Conservation (phyloP, 2,797 vertebrate genomes). For the Monodelphis domestica region DNA sequence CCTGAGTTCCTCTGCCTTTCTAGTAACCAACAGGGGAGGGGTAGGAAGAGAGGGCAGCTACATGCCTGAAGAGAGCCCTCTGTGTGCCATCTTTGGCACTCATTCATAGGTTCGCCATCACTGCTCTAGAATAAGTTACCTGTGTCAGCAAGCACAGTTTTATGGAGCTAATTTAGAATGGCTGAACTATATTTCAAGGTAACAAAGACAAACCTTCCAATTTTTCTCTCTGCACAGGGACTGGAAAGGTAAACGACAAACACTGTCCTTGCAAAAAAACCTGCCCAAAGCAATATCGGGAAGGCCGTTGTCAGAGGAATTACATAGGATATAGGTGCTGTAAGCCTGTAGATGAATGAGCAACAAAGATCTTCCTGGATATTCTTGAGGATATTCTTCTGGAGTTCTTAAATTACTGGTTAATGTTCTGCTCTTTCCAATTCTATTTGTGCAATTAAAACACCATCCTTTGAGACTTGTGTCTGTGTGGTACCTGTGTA, state of each 20-base stretch:
- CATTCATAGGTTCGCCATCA: no score
- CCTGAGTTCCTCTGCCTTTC: no score
- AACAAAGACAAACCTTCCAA: neutral
- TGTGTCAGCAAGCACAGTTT: neutral
- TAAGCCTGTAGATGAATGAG: neutral
- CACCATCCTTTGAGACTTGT: neutral
- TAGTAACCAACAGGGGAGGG: no score
- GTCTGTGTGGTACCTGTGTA: neutral
- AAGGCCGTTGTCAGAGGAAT: rapidly evolving
- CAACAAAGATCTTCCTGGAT: neutral
- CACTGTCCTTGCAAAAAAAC: neutral
- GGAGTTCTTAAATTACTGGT: no score
- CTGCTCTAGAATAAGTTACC: no score
- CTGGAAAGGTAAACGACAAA: neutral
- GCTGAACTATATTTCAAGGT: neutral
- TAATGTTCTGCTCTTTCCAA: neutral
- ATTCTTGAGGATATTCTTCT: neutral
- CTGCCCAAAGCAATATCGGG: neutral
- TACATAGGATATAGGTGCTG: neutral
- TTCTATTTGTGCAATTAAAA: neutral
- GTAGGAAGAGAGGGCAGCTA: no score
- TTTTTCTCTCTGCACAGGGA: neutral
- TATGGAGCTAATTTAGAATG: neutral
- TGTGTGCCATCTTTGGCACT: no score
- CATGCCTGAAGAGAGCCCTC: no score